Evolutionary conservation across 2,888 invertebrate genomes (phyloP), one percentile per base, ranked within the genome.

Genomic region (Callosobruchus maculatus): DNA sequence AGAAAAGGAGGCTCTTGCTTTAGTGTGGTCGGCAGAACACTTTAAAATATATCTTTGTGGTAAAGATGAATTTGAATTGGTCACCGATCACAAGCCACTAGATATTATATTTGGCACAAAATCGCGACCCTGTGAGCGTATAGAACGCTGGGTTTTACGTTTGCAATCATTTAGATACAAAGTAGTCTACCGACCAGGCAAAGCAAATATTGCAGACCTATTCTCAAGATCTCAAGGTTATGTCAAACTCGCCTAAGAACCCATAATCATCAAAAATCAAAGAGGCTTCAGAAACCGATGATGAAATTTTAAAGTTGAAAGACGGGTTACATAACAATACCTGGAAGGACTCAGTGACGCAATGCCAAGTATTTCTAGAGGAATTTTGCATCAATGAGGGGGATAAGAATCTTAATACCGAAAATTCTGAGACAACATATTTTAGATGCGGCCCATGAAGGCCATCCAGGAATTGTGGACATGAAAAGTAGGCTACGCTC

Each of bases 401-500:
- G 20, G 77, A 26, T 0, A 75, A 73, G n/a, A 74, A 79, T 82
- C 20, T 78, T 82, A 2, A 76, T 82, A 9, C 81, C 81, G 20
- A 66, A n/a, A 22, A 71, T 72, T 49, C 72, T 81, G 20, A 68
- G 79, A 70, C 31, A 74, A 68, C 9, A 72, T 68, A 77, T 81
- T 9, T 71, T 84, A 66, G 71, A 75, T 21, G 73, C 81, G 49
- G 82, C 81, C 1, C 83, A 83, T 76, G 80, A 84, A 75, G 84
- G 85, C 75, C 85, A 86, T 68, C 85, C 84, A 0, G 85, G 85
- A 1, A 82, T 84, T 0, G 83, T 82, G 0, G 73, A 81, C 0
- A 85, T 85, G 84, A 86, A 85, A 73, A 74, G 76, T 7, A 74
- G 84, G 20, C 73, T 85, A 0, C 71, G 85, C 3, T 79, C 82